phyloP scores from a whole-genome alignment of 2,797 vertebrate genomes.

The Miichthys miiuy region DNA sequence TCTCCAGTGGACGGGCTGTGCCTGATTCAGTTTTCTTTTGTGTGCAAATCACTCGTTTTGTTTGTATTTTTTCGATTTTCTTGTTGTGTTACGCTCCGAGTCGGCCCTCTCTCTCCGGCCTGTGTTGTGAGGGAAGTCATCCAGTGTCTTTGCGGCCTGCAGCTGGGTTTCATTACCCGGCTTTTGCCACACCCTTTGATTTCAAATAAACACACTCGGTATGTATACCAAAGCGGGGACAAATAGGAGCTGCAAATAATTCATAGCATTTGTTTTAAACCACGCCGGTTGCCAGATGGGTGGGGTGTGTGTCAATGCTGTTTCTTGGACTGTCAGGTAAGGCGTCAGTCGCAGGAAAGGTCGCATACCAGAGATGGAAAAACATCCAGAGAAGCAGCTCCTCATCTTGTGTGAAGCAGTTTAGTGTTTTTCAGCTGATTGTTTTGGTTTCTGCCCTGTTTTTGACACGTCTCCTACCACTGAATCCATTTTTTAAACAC shows the following conservation, averaged over 20 bases:
- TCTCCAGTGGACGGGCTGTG: conserved; percentile 56
- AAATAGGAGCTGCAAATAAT: conserved; percentile 66
- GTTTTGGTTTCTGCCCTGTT: neutral
- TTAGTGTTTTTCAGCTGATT: neutral
- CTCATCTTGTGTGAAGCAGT: neutral
- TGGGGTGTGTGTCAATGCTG: neutral
- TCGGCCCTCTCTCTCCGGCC: conserved; percentile 43
- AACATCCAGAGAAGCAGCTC: neutral
- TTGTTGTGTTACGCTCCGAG: conserved; percentile 75
- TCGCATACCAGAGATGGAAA: neutral
- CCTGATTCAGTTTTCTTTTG: conserved; percentile 72
- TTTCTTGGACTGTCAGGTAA: conserved; percentile 1
- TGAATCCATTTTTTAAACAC: conserved; percentile 18
- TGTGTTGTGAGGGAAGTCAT: conserved; percentile 58
- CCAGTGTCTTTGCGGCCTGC: conserved; percentile 62
- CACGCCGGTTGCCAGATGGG: conserved; percentile 28
- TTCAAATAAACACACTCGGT: conserved; percentile 73
- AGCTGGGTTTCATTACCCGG: conserved; percentile 75
- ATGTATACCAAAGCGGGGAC: conserved; percentile 52
- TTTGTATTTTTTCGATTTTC: conserved; percentile 78
- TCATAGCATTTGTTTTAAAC: conserved; percentile 48
- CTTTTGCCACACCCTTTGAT: conserved; percentile 75
- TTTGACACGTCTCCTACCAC: neutral
- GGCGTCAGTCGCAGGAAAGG: neutral
- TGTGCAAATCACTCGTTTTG: conserved; percentile 80